phyloP scores from a whole-genome alignment of 2,888 invertebrate genomes.

The Synanthedon formicaeformis region DNA sequence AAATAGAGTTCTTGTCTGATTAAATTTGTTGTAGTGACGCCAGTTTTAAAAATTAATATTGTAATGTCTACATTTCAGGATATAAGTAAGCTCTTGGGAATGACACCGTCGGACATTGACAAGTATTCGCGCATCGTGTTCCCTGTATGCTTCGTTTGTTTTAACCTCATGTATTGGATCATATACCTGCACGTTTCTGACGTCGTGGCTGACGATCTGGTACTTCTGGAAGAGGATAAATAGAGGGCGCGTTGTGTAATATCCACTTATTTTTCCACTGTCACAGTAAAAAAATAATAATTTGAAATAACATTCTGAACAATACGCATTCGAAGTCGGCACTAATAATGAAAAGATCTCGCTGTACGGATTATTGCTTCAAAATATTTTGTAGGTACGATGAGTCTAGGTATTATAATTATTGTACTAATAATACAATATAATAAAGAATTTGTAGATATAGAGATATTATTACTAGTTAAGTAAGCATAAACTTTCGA shows the following conservation, averaged over 20 bases:
- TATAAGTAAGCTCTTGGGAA: constrained; percentile 90
- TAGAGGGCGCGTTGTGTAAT: constrained; percentile 40
- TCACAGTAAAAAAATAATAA: constrained; percentile 29
- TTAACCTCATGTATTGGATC: constrained; percentile 99
- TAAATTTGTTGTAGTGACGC: no score
- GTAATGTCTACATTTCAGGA: constrained; percentile 63
- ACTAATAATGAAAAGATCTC: constrained; percentile 1
- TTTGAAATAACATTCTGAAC: constrained; percentile 35
- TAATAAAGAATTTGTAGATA: constrained; percentile 17
- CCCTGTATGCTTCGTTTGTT: constrained; percentile 98
- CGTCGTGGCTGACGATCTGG: constrained; percentile 94
- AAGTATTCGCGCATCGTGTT: constrained; percentile 98
- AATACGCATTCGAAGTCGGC: constrained; percentile 2
- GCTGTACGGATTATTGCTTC: not conserved
- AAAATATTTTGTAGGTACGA: not conserved
- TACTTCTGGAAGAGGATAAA: constrained; percentile 79
- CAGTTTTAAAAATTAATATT: no score
- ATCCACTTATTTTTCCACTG: constrained; percentile 1
- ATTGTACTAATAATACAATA: not conserved
- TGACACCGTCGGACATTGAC: constrained; percentile 98
- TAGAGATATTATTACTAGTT: constrained; percentile 13
- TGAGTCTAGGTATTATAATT: not conserved
- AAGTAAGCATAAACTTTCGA: no score
- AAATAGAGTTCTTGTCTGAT: no score
- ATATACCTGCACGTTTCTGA: constrained; percentile 96